phyloP scores from a whole-genome alignment of 2,888 invertebrate species.

The Apamea crenata region DNA sequence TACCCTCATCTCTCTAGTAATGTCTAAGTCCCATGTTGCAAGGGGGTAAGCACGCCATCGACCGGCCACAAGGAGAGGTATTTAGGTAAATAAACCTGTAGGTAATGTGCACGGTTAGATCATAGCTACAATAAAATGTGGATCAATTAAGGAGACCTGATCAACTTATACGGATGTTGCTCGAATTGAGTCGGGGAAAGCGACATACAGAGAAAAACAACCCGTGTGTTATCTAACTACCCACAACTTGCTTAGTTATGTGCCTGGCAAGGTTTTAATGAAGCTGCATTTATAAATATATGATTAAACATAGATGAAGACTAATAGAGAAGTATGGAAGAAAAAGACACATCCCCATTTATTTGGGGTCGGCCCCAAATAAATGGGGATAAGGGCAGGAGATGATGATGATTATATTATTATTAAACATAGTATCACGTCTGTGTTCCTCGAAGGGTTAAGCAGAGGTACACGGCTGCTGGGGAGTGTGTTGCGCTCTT shows the following conservation, averaged over 20 bases:
- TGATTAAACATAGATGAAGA: too few species aligned
- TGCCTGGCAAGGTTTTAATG: constrained; percentile 12
- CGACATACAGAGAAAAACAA: constrained; percentile 40
- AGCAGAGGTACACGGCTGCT: neutral
- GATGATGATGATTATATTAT: too few species aligned
- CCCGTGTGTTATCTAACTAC: constrained; percentile 56
- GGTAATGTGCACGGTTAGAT: constrained; percentile 19
- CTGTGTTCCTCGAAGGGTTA: neutral
- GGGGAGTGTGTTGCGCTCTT: too few species aligned
- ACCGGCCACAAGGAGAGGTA: neutral
- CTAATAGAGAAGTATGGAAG: too few species aligned
- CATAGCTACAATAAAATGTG: constrained; percentile 21
- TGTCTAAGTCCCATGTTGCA: neutral
- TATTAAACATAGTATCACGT: neutral
- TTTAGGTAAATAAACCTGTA: constrained; percentile 2
- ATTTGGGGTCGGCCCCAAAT: too few species aligned
- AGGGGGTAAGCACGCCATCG: neutral
- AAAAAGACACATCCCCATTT: too few species aligned
- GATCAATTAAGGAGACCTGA: constrained; percentile 30
- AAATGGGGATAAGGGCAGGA: too few species aligned
- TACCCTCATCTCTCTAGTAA: neutral
- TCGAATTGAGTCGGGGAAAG: constrained; percentile 42
- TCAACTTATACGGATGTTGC: constrained; percentile 27
- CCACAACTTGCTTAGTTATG: neutral
- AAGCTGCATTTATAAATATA: neutral